phyloP scores from a whole-genome alignment of 1,140 invertebrate species.

The Goniozus legneri region DNA sequence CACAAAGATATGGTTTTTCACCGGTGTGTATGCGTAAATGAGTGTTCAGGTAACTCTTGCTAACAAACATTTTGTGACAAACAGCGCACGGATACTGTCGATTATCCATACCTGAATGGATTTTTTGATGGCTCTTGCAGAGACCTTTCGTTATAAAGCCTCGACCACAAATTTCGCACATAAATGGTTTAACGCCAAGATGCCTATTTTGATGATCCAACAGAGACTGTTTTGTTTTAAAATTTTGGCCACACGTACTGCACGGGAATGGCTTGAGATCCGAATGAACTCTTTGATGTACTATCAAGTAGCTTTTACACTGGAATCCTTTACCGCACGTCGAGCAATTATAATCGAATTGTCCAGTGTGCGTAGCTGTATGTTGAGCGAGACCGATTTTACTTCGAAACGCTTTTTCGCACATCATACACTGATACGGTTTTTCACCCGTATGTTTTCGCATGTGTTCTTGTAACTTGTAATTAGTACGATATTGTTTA shows the following conservation, averaged over 20 bases:
- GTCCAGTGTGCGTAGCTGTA: slow-evolving; percentile 63
- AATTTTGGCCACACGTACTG: slow-evolving; percentile 62
- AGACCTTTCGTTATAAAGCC: slow-evolving; percentile 79
- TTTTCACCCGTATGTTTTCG: slow-evolving; percentile 80
- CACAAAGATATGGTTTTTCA: slow-evolving; percentile 70
- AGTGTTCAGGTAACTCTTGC: slow-evolving; percentile 74
- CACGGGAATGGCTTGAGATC: slow-evolving; percentile 62
- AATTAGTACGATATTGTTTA: slow-evolving; percentile 61
- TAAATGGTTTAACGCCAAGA: slow-evolving; percentile 76
- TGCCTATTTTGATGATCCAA: slow-evolving; percentile 79
- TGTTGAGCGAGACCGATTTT: slow-evolving; percentile 69
- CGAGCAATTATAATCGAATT: slow-evolving; percentile 65
- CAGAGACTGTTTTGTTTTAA: slow-evolving; percentile 71
- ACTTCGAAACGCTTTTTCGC: slow-evolving; percentile 70
- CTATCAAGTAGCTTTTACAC: slow-evolving; percentile 67
- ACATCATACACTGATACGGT: slow-evolving; percentile 72
- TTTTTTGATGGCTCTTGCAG: slow-evolving; percentile 68
- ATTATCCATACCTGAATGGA: slow-evolving; percentile 65
- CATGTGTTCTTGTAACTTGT: slow-evolving; percentile 73
- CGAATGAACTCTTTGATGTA: slow-evolving; percentile 68
- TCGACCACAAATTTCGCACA: slow-evolving; percentile 74
- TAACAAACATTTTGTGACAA: slow-evolving; percentile 68
- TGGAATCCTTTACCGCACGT: slow-evolving; percentile 71
- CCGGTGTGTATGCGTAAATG: slow-evolving; percentile 88
- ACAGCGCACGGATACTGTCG: slow-evolving; percentile 66